Evolutionary conservation across 2,113 vertebrate species (phyloP), one percentile per base, ranked within the genome.

Genomic region (Stercorarius parasiticus): DNA sequence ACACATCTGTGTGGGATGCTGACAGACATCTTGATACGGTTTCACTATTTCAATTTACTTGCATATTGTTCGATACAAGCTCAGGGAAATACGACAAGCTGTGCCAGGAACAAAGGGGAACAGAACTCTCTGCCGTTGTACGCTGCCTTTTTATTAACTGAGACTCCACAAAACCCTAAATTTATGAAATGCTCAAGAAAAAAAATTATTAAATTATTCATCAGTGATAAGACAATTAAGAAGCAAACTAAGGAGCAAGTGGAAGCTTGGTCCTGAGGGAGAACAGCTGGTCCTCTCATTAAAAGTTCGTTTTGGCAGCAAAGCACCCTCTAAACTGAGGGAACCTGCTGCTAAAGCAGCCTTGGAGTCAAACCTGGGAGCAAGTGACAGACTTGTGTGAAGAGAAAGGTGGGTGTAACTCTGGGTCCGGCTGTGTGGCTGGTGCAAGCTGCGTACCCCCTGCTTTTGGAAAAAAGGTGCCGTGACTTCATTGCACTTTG

Each of bases 141-240:
- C 2, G 20, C 50, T 91, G 78, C 49, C 23, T n/a, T 94, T 90
- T 88, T 92, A 93, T 94, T 96, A 93, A 82, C 91, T 36, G 88
- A 94, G 90, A 95, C 83, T 77, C 76, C 43, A 86, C 47, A 61
- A 92, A 88, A 91, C 69, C 92, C 67, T 76, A 55, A 88, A 95
- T 96, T 74, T 94, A 64, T 81, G 86, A 95, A 94, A 96, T 81
- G 93, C 94, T 91, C 92, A 56, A 62, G 58, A 90, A 95, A 91
- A 94, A 94, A 90, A 95, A 88, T 55, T 61, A 55, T 96, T 97
- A 79, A 97, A 97, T 98, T 97, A 98, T 97, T 97, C 97, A 98
- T 97, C 95, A 92, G 94, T 64, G 83, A 96, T 96, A 93, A 97
- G 93, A 97, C 97, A 96, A 98, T 98, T 97, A 98, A 93, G 95